Percentiles rank a stretch among this genome's conserved stretches.
Evolutionary conservation across 2,113 vertebrate species (phyloP).

Genomic region (Centropus bengalensis): DNA sequence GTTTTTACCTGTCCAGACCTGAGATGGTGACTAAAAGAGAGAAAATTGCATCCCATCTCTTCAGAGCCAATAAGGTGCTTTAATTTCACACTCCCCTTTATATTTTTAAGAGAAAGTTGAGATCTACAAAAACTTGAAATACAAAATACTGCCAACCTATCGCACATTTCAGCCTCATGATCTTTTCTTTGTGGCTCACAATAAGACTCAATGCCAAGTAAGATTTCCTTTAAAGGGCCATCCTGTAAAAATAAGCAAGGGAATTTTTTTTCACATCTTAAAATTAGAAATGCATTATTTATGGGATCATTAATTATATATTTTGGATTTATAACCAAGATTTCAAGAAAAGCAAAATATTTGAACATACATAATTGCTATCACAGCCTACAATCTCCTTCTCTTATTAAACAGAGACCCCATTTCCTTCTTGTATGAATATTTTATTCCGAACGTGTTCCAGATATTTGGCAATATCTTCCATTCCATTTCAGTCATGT

Average conservation of each 20-base stretch:
- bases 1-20: background rate
- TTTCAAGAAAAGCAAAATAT: constrained; percentile 64
- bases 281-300: constrained; percentile 81
- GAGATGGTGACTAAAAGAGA: background rate
- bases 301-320: constrained; percentile 76
- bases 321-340: constrained; percentile 61
- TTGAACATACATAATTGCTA: constrained; percentile 1
- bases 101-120: background rate
- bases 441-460: constrained; percentile 71
- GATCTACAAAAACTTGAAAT: background rate
- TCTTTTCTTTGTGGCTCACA: background rate
- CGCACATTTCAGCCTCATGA: constrained; percentile 34
- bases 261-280: constrained; percentile 56
- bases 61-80: background rate
- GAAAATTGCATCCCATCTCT: constrained; percentile 8
- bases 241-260: constrained; percentile 20
- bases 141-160: constrained; percentile 36
- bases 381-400: background rate
- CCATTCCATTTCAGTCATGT: constrained; percentile 16
- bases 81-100: background rate
- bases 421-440: constrained; percentile 72
- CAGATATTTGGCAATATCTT: constrained; percentile 53
- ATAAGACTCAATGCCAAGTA: constrained; percentile 33
- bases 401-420: constrained; percentile 62
- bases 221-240: constrained; percentile 1